Percentiles rank a stretch among this genome's conserved stretches.
Conservation (phyloP, 2,888 invertebrate genomes). For the Thereva nobilitata region DNA sequence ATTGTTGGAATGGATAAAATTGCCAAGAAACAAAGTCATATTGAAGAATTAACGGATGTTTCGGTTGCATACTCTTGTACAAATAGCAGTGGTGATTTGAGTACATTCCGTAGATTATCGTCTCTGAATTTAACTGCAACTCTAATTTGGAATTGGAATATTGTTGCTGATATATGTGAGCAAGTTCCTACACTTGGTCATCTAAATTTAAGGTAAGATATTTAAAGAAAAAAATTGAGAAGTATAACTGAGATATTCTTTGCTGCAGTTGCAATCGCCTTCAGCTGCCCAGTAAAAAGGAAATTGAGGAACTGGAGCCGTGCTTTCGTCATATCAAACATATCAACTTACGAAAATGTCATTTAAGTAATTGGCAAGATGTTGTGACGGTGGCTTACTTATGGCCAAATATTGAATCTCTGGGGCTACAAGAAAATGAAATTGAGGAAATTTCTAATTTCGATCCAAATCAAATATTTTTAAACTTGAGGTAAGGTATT, state of each 20-base stretch:
- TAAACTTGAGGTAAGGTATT: constrained; percentile 48
- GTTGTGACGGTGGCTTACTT: constrained; percentile 68
- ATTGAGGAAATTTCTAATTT: constrained; percentile 66
- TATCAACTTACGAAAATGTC: constrained; percentile 60
- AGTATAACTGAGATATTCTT: neutral
- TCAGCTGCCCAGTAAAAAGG: constrained; percentile 64
- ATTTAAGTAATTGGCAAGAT: constrained; percentile 73
- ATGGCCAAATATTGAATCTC: constrained; percentile 71
- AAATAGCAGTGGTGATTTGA: constrained; percentile 69
- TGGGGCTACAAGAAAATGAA: constrained; percentile 75
- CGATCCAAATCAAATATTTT: constrained; percentile 53
- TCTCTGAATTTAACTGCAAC: constrained; percentile 55
- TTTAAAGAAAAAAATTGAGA: neutral
- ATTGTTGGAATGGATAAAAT: constrained; percentile 91
- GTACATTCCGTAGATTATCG: constrained; percentile 53
- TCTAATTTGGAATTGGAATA: constrained; percentile 57
- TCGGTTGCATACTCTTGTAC: constrained; percentile 59
- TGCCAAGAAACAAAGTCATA: constrained; percentile 63
- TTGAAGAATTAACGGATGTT: constrained; percentile 54
- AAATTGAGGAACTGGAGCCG: constrained; percentile 56
- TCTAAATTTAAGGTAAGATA: constrained; percentile 52
- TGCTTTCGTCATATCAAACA: constrained; percentile 52
- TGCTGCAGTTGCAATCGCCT: constrained; percentile 76
- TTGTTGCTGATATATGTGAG: constrained; percentile 53
- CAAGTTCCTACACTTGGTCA: constrained; percentile 53